These are phyloP conservation scores for Alitta virens DNA, from an alignment of 2,888 invertebrate genomes.

Conservation along the genomic window DNA sequence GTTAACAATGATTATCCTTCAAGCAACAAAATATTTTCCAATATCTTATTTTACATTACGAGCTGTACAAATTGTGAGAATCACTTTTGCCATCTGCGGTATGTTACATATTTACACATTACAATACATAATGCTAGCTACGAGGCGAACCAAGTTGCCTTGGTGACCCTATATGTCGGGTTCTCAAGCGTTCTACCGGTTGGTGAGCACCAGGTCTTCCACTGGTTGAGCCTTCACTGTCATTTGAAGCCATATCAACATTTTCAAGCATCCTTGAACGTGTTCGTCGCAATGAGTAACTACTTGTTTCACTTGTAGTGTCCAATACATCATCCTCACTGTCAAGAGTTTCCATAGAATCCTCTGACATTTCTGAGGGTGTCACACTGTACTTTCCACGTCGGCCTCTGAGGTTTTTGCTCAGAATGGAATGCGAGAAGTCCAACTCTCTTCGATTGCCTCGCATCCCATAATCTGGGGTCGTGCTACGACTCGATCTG, in stretches of 20 bases:
- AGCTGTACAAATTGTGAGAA: too few relatives aligned
- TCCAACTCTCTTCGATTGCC: background rate
- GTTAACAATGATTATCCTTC: too few relatives aligned
- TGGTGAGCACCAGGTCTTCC: too few relatives aligned
- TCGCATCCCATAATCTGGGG: conserved; percentile 10
- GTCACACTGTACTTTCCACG: background rate
- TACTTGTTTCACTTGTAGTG: background rate
- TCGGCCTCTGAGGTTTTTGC: background rate
- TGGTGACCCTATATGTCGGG: too few relatives aligned
- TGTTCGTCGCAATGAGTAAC: background rate
- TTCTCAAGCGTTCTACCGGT: too few relatives aligned
- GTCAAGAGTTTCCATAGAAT: background rate
- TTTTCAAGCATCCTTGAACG: background rate
- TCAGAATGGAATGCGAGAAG: background rate
- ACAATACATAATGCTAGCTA: too few relatives aligned
- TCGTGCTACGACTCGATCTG: conserved; percentile 9
- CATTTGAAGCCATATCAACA: background rate
- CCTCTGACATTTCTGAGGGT: background rate
- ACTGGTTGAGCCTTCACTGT: background rate
- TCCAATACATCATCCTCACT: background rate
- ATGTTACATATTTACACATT: too few relatives aligned
- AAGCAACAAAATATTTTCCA: too few relatives aligned
- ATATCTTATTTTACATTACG: too few relatives aligned
- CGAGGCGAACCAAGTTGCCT: too few relatives aligned
- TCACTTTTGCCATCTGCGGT: too few relatives aligned